Evolutionary conservation across 1,140 invertebrate genomes (phyloP).

Genomic region (Chrysomallon squamiferum): DNA sequence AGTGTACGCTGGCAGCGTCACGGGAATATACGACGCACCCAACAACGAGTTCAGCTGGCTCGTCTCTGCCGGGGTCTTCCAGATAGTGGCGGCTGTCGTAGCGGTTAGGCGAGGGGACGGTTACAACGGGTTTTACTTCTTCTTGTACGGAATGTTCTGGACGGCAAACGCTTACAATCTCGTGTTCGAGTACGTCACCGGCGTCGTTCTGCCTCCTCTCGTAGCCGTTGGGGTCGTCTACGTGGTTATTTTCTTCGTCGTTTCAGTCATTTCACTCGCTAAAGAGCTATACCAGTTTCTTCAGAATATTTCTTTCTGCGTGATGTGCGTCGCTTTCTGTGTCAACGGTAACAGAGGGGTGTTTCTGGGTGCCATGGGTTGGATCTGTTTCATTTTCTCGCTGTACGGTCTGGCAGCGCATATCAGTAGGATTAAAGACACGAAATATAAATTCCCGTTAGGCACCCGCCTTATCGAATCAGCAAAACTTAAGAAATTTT

Average conservation of each 20-base stretch:
- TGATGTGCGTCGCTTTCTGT: conserved; percentile 32
- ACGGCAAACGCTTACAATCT: conserved; percentile 28
- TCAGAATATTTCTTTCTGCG: conserved; percentile 27
- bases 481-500: conserved; percentile 1
- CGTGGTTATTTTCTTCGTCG: conserved; percentile 23
- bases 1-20: conserved; percentile 32
- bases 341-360: conserved; percentile 21
- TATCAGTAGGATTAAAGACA: conserved; percentile 18
- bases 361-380: conserved; percentile 37
- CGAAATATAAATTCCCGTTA: conserved; percentile 29
- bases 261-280: conserved; percentile 24
- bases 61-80: conserved; percentile 31
- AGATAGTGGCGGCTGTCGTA: conserved; percentile 26
- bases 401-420: conserved; percentile 39
- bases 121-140: conserved; percentile 24
- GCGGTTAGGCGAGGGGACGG: conserved; percentile 26
- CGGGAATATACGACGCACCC: conserved; percentile 17
- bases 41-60: conserved; percentile 35
- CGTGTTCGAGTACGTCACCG: conserved; percentile 16
- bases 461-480: conserved; percentile 20
- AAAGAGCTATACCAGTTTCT: conserved; percentile 36
- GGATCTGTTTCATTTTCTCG: conserved; percentile 38
- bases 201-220: conserved; percentile 8
- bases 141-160: conserved; percentile 42
- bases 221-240: conserved; percentile 33